Evolutionary conservation across 2,888 invertebrate genomes (phyloP).

Genomic region (Plutella xylostella): DNA sequence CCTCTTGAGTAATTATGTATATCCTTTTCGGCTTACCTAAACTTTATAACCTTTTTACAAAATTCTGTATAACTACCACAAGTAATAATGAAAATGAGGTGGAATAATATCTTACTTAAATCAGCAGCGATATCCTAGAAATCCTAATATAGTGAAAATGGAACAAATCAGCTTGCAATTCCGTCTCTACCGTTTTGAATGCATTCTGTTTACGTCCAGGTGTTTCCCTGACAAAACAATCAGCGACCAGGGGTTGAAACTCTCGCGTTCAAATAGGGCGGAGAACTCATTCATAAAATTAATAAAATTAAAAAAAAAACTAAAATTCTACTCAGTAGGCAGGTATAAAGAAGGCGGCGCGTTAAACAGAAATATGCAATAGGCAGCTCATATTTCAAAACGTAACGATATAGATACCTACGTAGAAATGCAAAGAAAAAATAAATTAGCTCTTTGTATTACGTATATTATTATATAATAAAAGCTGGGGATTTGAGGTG

Average conservation of each 20-base stretch:
- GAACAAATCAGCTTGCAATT: no score
- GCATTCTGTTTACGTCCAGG: slow-evolving; percentile 61
- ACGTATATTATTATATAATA: no score
- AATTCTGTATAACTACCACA: no score
- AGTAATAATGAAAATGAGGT: no score
- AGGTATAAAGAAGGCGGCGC: slow-evolving; percentile 33
- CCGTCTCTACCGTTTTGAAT: no score
- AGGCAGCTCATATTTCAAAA: slow-evolving; percentile 58
- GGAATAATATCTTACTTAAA: no score
- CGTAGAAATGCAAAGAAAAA: slow-evolving; percentile 38
- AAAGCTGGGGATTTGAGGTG: slow-evolving; percentile 25
- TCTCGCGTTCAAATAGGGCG: slow-evolving; percentile 49
- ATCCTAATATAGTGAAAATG: no score
- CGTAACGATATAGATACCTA: no score
- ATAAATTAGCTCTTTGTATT: slow-evolving; percentile 38
- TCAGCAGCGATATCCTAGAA: no score
- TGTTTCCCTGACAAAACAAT: slow-evolving; percentile 68
- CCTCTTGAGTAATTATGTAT: no score
- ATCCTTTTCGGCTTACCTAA: no score
- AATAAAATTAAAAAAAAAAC: slow-evolving; percentile 45
- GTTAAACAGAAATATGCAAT: slow-evolving; percentile 33
- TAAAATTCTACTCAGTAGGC: slow-evolving; percentile 45
- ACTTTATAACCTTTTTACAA: no score
- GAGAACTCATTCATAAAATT: slow-evolving; percentile 57
- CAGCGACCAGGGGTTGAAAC: slow-evolving; percentile 31